phyloP scores from a whole-genome alignment of 2,113 vertebrate genomes.

The Hipposideros armiger region DNA sequence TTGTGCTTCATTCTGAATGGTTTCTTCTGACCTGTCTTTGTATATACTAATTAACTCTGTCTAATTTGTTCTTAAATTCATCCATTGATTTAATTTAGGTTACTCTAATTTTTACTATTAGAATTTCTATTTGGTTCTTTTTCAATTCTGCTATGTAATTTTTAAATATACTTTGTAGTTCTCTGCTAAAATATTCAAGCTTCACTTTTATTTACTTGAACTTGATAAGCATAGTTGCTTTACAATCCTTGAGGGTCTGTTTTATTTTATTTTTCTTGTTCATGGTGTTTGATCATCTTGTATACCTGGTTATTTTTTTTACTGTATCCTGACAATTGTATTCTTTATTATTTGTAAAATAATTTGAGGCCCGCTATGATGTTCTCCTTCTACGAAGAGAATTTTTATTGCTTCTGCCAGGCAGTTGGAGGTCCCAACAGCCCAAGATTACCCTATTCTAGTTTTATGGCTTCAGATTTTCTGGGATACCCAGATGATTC shows the following conservation, averaged over 20 bases:
- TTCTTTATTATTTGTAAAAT: slow-evolving; percentile 40
- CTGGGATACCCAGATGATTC: neutral
- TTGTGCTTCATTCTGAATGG: neutral
- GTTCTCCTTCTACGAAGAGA: neutral
- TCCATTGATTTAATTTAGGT: neutral
- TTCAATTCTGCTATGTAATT: neutral
- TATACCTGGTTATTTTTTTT: neutral
- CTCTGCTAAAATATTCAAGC: slow-evolving; percentile 28
- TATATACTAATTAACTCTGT: neutral
- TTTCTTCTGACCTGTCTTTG: neutral
- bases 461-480: neutral
- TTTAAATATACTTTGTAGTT: neutral
- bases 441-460: neutral
- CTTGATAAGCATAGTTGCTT: neutral
- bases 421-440: neutral
- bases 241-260: neutral
- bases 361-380: neutral
- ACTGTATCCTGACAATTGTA: neutral
- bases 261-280: slow-evolving; percentile 23
- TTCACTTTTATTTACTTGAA: slow-evolving; percentile 50
- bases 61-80: slow-evolving; percentile 20
- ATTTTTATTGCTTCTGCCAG: neutral
- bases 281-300: neutral
- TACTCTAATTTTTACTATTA: slow-evolving; percentile 51
- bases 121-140: slow-evolving; percentile 42